Evolutionary conservation across 1,140 invertebrate genomes (phyloP).

Genomic region (Papilio dardanus): DNA sequence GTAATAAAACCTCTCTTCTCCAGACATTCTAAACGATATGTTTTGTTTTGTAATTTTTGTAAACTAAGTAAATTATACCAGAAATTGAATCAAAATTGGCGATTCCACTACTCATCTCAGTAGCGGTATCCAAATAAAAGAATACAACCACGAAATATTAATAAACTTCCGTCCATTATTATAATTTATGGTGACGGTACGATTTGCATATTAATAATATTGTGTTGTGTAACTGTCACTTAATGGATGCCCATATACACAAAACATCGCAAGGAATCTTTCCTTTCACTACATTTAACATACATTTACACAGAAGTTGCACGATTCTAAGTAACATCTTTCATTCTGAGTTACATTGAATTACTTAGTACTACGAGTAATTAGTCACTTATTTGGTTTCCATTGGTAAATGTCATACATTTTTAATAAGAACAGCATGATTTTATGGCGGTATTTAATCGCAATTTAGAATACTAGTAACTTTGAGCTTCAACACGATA

Average conservation of each 20-base stretch:
- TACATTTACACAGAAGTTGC: neutral
- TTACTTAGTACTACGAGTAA: neutral
- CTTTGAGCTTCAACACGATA: no score
- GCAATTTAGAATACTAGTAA: neutral
- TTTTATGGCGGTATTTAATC: neutral
- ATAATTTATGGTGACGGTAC: conserved; percentile 18
- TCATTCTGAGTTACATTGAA: neutral
- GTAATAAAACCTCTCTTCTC: no score
- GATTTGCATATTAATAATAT: conserved; percentile 15
- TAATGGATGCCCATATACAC: neutral
- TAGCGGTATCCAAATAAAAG: conserved; percentile 5
- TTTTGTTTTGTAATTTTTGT: no score
- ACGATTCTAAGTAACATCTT: conserved; percentile 3
- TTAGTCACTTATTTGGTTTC: neutral
- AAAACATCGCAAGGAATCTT: conserved; percentile 5
- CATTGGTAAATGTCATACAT: neutral
- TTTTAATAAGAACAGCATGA: neutral
- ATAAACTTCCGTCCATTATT: conserved; percentile 30
- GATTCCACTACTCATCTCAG: neutral
- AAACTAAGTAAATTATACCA: no score
- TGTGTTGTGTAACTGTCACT: conserved; percentile 16
- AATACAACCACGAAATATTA: conserved; percentile 22
- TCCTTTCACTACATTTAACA: conserved; percentile 24
- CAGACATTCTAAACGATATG: no score
- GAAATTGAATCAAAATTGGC: neutral